phyloP scores from a whole-genome alignment of 2,797 vertebrate genomes.

The Tapera naevia region DNA sequence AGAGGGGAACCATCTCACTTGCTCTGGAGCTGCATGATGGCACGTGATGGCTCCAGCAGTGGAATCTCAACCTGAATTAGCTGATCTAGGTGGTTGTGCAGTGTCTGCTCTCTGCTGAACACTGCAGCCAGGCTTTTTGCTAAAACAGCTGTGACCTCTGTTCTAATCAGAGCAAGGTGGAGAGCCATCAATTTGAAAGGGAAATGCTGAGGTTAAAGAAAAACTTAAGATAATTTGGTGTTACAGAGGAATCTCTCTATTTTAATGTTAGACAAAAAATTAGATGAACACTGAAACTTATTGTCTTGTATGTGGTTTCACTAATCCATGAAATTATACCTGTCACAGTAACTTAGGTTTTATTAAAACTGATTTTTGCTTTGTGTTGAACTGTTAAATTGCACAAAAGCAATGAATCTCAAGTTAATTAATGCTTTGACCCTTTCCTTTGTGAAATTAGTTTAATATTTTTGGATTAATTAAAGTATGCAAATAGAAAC shows the following conservation, averaged over 20 bases:
- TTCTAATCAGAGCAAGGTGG: background rate
- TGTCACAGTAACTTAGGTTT: constrained; percentile 68
- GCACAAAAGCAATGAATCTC: constrained; percentile 54
- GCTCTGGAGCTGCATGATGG: background rate
- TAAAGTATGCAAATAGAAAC: constrained; percentile 65
- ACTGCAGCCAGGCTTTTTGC: background rate
- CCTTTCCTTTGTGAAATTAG: constrained; percentile 76
- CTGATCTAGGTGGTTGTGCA: background rate
- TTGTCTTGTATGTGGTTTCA: background rate
- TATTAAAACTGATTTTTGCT: constrained; percentile 61
- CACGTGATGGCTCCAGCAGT: accelerated
- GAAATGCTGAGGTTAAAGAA: constrained; percentile 16
- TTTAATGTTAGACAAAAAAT: background rate
- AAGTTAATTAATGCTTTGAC: constrained; percentile 65
- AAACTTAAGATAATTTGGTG: background rate
- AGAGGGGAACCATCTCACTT: accelerated
- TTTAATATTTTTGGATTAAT: constrained; percentile 72
- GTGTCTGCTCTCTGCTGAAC: background rate
- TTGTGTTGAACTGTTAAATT: constrained; percentile 62
- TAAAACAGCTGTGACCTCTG: background rate
- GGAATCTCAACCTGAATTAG: background rate
- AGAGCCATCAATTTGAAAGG: background rate
- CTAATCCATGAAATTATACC: constrained; percentile 63
- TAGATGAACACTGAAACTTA: background rate
- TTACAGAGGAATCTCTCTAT: background rate